Base-by-base conservation (phyloP, 2,113 vertebrate genomes). In the Bufo gargarizans region DNA sequence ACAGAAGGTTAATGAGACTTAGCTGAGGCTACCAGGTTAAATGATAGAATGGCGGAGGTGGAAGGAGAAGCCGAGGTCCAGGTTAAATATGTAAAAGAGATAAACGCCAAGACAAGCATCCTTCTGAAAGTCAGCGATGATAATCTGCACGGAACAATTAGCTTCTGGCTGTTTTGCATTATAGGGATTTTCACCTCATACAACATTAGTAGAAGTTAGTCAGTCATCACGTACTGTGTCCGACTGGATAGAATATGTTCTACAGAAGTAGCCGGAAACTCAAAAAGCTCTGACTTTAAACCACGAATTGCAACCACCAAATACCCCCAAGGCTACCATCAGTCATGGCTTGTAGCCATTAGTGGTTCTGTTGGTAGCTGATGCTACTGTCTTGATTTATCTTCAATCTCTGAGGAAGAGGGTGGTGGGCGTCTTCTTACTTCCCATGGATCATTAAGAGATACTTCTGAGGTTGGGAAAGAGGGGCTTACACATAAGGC, bases 1-100 rank as follows among this genome's bases (percentile, higher is more conserved):
- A 55, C 84, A 85, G 50, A 61, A 85, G 55, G 84, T 85, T 85
- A 85, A 85, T 85, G 71, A 47, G 84, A 85, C 84, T 85, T 74
- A n/a, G 81, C 81, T 3, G 81, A 53, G 81, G 63, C 63, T n/a
- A 53, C 17, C 9, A 22, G 84, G 71, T 76, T 76, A 85, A 85
- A 85, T 2, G 53, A 47, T 50, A 16, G 50, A 45, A 85, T 5
- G 71, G 20, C 50, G 49, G 69, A 74, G 53, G 53, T 85, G 84
- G 84, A 85, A 74, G 63, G 19, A 74, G 71, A 74, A 58, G 84
- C 59, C 82, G 11, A 71, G 84, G 47, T 85, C 33, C 53, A 47
- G 71, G 84, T 61, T 85, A 76, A 76, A 72, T 76, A 76, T 85
- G 84, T 76, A 59, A 76, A 76, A 74, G n/a, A 84, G 63, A 71